Evolutionary conservation across 2,888 invertebrate genomes (phyloP).

Genomic region (Mechanitis messenoides): DNA sequence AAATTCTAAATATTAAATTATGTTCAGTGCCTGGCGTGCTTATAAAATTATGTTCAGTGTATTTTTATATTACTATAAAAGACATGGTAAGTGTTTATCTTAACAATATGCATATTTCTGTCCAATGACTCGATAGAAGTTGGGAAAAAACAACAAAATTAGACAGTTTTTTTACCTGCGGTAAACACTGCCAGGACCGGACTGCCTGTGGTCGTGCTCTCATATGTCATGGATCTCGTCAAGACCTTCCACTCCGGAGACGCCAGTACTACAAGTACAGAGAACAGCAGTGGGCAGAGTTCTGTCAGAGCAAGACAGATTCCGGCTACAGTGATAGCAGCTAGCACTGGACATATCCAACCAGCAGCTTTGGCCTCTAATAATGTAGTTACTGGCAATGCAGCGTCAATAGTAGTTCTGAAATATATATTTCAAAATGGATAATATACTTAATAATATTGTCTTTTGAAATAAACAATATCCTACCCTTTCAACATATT

Average conservation of each 20-base stretch:
- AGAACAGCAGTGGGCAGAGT: conserved; percentile 75
- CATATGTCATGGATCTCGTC: conserved; percentile 77
- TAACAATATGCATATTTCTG: too few species aligned
- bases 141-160: too few species aligned
- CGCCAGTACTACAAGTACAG: conserved; percentile 73
- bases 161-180: conserved; percentile 56
- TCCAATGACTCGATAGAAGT: too few species aligned
- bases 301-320: conserved; percentile 79
- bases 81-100: too few species aligned
- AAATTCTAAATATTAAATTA: not conserved
- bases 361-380: conserved; percentile 77
- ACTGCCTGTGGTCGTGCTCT: conserved; percentile 77
- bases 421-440: conserved; percentile 9
- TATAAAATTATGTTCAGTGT: too few species aligned
- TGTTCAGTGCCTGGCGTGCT: too few species aligned
- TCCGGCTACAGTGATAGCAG: conserved; percentile 77
- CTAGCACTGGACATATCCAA: conserved; percentile 78
- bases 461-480: not conserved
- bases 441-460: conserved; percentile 11
- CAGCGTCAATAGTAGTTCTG: conserved; percentile 76
- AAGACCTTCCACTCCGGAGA: conserved; percentile 79
- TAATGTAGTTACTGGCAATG: conserved; percentile 76
- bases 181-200: conserved; percentile 80
- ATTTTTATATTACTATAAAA: too few species aligned
- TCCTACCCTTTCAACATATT: conserved; percentile 69